phyloP scores from a whole-genome alignment of 2,797 vertebrate species.

The Menidia menidia region DNA sequence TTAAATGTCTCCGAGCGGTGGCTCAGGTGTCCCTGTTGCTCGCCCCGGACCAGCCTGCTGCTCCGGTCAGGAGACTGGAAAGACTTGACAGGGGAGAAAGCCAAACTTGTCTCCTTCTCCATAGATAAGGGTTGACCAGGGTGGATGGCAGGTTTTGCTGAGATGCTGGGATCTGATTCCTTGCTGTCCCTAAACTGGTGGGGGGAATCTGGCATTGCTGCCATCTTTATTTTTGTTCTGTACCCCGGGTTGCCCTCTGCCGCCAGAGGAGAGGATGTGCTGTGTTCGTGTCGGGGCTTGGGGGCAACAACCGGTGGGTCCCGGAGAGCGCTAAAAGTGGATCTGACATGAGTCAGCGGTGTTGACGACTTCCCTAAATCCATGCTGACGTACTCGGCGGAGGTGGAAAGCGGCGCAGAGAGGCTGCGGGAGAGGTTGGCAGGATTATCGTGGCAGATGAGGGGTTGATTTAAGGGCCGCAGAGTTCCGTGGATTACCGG shows the following conservation, averaged over 20 bases:
- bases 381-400: constrained; percentile 82
- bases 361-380: constrained; percentile 70
- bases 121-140: constrained; percentile 60
- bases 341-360: constrained; percentile 67
- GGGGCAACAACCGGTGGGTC: constrained; percentile 65
- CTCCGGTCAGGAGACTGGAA: constrained; percentile 77
- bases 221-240: constrained; percentile 64
- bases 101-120: constrained; percentile 71
- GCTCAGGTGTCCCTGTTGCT: constrained; percentile 71
- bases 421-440: constrained; percentile 84
- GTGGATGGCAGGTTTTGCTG: constrained; percentile 59
- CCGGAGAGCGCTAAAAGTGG: constrained; percentile 72
- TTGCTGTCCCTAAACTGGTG: constrained; percentile 64
- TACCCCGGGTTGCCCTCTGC: constrained; percentile 59
- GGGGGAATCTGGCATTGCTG: constrained; percentile 51
- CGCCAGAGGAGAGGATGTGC: constrained; percentile 67
- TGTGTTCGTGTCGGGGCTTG: constrained; percentile 70
- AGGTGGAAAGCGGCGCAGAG: constrained; percentile 81
- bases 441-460: constrained; percentile 72
- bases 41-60: constrained; percentile 66
- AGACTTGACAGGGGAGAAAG: constrained; percentile 75
- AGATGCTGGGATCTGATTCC: constrained; percentile 67
- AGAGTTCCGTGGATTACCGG: constrained; percentile 74
- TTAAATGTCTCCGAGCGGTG: constrained; percentile 79
- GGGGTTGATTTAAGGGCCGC: constrained; percentile 69